Evolutionary conservation across 2,797 vertebrate genomes (phyloP).

Genomic region (Aulostomus chinensis): DNA sequence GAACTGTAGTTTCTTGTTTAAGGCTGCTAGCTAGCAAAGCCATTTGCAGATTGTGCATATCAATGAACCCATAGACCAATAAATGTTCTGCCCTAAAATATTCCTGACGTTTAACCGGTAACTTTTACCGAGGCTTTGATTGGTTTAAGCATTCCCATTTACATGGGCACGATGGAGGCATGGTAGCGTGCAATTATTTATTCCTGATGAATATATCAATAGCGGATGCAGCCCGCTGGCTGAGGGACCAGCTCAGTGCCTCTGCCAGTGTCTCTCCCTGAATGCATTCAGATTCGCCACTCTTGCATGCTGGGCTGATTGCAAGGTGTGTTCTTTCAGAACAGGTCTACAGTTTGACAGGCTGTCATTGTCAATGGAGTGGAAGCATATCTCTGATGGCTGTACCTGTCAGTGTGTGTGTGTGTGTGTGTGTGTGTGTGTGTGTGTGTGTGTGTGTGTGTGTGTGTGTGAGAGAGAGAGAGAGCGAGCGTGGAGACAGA

Average conservation of each 20-base stretch:
- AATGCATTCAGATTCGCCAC: conserved; percentile 49
- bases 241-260: conserved; percentile 9
- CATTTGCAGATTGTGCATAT: too few species aligned
- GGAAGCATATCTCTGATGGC: conserved; percentile 45
- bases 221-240: conserved; percentile 22
- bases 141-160: too few species aligned
- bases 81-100: too few species aligned
- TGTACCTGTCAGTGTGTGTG: conserved; percentile 40
- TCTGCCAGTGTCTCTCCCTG: conserved; percentile 25
- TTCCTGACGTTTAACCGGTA: too few species aligned
- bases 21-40: too few species aligned
- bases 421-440: too few species aligned
- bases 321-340: conserved; percentile 51
- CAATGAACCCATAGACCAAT: too few species aligned
- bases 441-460: conserved; percentile 2
- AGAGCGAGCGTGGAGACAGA: too few species aligned
- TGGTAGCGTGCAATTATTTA: conserved; percentile 1
- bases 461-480: too few species aligned
- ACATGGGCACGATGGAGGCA: not conserved
- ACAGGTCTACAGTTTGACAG: conserved; percentile 51
- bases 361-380: conserved; percentile 57
- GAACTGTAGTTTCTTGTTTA: too few species aligned
- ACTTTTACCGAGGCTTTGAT: too few species aligned
- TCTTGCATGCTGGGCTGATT: conserved; percentile 59
- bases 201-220: conserved; percentile 42